Evolutionary conservation across 1,140 invertebrate genomes (phyloP).

Genomic region (Drosophila sp.): DNA sequence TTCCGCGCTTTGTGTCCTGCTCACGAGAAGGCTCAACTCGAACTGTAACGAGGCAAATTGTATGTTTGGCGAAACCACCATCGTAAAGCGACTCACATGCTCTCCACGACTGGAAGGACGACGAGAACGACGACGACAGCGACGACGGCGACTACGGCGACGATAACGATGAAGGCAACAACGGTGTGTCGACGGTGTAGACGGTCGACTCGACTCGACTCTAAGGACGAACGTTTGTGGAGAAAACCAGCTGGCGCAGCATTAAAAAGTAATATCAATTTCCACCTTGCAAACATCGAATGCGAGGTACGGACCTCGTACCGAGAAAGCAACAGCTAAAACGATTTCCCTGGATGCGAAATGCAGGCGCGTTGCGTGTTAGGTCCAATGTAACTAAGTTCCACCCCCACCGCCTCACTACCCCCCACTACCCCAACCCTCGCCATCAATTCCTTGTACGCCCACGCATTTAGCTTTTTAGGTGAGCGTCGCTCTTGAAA

Average conservation of each 20-base stretch:
- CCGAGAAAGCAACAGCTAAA: slow-evolving; percentile 73
- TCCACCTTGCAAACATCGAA: slow-evolving; percentile 72
- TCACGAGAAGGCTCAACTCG: slow-evolving; percentile 80
- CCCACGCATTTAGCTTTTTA: slow-evolving; percentile 61
- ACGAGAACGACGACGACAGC: background rate
- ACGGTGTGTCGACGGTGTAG: background rate
- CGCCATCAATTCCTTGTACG: slow-evolving; percentile 20
- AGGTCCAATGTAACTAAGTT: slow-evolving; percentile 31
- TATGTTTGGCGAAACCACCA: slow-evolving; percentile 20
- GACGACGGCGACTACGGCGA: background rate
- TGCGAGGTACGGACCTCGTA: slow-evolving; percentile 23
- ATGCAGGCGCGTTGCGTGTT: slow-evolving; percentile 41
- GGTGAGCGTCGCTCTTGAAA: slow-evolving; percentile 59
- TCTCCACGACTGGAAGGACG: slow-evolving; percentile 16
- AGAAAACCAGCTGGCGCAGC: slow-evolving; percentile 75
- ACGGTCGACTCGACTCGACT: background rate
- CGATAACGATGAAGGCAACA: background rate
- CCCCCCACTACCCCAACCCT: slow-evolving; percentile 11
- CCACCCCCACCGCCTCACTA: background rate
- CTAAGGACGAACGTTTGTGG: slow-evolving; percentile 20
- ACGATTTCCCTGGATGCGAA: slow-evolving; percentile 79
- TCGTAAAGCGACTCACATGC: slow-evolving; percentile 23
- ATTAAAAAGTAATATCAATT: slow-evolving; percentile 82
- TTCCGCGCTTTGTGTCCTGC: slow-evolving; percentile 75
- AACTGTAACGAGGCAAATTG: slow-evolving; percentile 67